A percentile compares a stretch with the other conserved stretches of the same genome.
These are phyloP conservation scores for Scartelaos histophorus DNA, from an alignment of 2,113 vertebrate species.

Conservation along the genomic window DNA sequence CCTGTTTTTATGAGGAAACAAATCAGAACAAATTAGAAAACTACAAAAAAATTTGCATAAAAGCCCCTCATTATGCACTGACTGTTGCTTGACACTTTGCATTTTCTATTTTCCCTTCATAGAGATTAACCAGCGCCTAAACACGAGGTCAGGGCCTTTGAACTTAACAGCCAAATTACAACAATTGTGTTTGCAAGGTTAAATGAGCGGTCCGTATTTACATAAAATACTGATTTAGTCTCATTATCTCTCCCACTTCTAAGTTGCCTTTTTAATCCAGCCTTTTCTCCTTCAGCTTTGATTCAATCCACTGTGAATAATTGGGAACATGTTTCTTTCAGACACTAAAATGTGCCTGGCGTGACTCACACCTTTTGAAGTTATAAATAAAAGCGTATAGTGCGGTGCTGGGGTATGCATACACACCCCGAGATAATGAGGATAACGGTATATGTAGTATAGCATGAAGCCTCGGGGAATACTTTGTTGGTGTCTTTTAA, in stretches of 20 bases:
- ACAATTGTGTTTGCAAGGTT: conserved; percentile 10
- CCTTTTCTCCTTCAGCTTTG: conserved; percentile 6
- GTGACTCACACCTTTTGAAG: conserved; percentile 27
- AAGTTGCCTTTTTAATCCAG: not conserved
- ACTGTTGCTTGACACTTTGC: not conserved
- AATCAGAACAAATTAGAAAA: too few relatives aligned
- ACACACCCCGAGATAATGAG: not conserved
- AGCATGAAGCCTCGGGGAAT: not conserved
- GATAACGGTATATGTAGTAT: not conserved
- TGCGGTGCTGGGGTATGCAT: not conserved
- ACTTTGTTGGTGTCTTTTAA: not conserved
- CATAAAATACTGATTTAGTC: not conserved
- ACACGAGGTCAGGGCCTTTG: conserved; percentile 22
- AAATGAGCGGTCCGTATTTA: conserved; percentile 32
- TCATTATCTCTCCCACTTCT: conserved; percentile 12
- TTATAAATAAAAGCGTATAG: conserved; percentile 6
- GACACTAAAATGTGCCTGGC: conserved; percentile 36
- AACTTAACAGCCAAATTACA: conserved; percentile 11
- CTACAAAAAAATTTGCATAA: too few relatives aligned
- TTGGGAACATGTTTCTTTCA: conserved; percentile 49
- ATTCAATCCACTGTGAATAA: conserved; percentile 48
- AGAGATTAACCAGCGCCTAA: conserved; percentile 1
- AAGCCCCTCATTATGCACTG: not conserved
- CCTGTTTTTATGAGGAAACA: too few relatives aligned
- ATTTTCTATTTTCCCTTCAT: not conserved